Conservation (phyloP, 1,140 invertebrate genomes). For the Branchinecta lynchi region DNA sequence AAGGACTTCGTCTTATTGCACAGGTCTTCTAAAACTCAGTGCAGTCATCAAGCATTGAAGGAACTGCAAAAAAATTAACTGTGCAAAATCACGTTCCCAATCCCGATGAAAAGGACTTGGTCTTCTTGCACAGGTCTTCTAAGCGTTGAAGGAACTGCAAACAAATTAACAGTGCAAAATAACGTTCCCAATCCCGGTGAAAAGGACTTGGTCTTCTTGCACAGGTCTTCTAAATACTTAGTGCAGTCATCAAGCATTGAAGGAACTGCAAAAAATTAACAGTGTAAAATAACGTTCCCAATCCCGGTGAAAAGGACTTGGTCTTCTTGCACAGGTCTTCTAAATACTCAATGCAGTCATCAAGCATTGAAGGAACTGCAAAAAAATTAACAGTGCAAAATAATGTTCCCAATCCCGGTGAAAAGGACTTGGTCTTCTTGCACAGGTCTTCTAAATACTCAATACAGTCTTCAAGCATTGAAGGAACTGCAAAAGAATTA, state of each 20-base stretch:
- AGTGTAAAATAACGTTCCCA: not conserved
- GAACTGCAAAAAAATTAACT: slow-evolving; percentile 44
- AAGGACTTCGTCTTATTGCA: slow-evolving; percentile 40
- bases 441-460: slow-evolving; percentile 54
- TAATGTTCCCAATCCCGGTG: slow-evolving; percentile 20
- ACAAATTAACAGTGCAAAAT: slow-evolving; percentile 21
- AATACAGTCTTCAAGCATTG: slow-evolving; percentile 83
- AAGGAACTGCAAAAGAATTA: slow-evolving; percentile 48
- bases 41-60: slow-evolving; percentile 81
- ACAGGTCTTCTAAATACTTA: slow-evolving; percentile 54
- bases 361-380: slow-evolving; percentile 76
- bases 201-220: slow-evolving; percentile 40
- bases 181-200: slow-evolving; percentile 27
- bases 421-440: slow-evolving; percentile 42
- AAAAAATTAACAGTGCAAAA: slow-evolving; percentile 25
- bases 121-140: slow-evolving; percentile 42
- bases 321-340: slow-evolving; percentile 43
- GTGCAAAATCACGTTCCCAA: not conserved
- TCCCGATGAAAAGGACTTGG: slow-evolving; percentile 47
- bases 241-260: slow-evolving; percentile 84
- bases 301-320: slow-evolving; percentile 41
- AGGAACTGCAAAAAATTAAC: slow-evolving; percentile 47
- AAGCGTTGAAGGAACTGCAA: slow-evolving; percentile 75
- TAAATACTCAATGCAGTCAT: slow-evolving; percentile 72
- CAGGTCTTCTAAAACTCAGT: slow-evolving; percentile 56